phyloP scores from a whole-genome alignment of 2,888 invertebrate genomes.

The Poecilus cupreus region DNA sequence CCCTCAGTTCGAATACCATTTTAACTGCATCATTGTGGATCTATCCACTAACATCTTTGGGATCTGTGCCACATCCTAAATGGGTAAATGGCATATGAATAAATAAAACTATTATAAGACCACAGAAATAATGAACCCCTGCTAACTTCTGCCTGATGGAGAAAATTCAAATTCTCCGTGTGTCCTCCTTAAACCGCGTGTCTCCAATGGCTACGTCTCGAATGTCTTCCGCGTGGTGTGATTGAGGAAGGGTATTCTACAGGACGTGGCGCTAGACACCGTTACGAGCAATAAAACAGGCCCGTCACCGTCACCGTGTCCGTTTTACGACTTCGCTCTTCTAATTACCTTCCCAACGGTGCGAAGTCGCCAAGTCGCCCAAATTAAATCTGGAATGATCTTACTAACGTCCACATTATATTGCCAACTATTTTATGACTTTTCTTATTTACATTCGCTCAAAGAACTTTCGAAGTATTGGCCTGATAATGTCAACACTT shows the following conservation, averaged over 20 bases:
- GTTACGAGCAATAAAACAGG: conserved; percentile 58
- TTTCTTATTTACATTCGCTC: conserved; percentile 18
- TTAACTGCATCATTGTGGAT: no score
- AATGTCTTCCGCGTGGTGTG: neutral
- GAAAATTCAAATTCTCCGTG: neutral
- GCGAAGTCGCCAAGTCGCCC: conserved; percentile 18
- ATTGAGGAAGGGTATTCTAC: conserved; percentile 10
- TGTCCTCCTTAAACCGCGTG: neutral
- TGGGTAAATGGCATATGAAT: no score
- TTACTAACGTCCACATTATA: conserved; percentile 38
- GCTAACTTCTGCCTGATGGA: neutral
- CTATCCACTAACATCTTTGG: no score
- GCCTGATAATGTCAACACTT: no score
- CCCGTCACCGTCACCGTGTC: conserved; percentile 45
- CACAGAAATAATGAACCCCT: neutral
- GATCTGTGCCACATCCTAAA: no score
- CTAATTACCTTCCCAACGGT: conserved; percentile 51
- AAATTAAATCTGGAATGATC: conserved; percentile 33
- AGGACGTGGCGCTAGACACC: neutral
- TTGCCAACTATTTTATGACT: conserved; percentile 6
- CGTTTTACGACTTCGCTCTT: conserved; percentile 53
- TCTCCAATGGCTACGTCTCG: neutral
- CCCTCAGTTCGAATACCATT: no score
- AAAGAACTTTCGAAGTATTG: neutral
- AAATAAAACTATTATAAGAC: no score